phyloP scores from a whole-genome alignment of 1,140 invertebrate genomes.

The Ridgeia piscesae region DNA sequence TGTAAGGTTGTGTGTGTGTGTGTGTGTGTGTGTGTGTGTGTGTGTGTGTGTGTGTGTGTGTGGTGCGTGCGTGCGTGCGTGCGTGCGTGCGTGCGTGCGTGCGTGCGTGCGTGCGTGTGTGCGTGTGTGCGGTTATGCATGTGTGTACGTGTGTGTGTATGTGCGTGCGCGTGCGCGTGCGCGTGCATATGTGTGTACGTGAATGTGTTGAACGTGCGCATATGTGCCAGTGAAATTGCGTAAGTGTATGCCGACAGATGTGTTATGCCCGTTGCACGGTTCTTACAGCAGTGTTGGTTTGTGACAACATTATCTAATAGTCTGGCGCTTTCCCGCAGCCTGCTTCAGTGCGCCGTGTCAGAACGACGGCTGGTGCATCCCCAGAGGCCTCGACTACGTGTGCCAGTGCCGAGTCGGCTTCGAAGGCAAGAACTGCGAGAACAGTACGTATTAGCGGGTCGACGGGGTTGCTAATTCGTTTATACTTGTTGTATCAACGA shows the following conservation, averaged over 20 bases:
- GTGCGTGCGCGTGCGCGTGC: not conserved
- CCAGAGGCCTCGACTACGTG: not conserved
- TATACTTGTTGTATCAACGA: not conserved
- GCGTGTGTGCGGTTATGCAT: not conserved
- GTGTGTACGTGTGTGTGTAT: not conserved
- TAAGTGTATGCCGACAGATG: not conserved
- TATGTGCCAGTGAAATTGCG: not conserved
- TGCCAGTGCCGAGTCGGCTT: conserved; percentile 19
- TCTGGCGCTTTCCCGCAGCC: not conserved
- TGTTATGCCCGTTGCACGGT: not conserved
- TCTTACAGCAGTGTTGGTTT: not conserved
- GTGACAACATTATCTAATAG: not conserved
- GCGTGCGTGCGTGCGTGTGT: too few species aligned
- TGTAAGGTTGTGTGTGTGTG: too few species aligned
- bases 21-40: too few species aligned
- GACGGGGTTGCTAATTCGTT: not conserved
- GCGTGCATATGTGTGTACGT: not conserved
- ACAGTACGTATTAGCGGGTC: conserved; percentile 12
- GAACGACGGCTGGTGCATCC: conserved; percentile 20
- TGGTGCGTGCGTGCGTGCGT: not conserved
- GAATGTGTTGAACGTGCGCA: too few species aligned
- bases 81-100: not conserved
- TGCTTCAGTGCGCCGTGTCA: conserved; percentile 12
- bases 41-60: too few species aligned
- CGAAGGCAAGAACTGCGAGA: conserved; percentile 16